These are phyloP conservation scores for Alethe diademata DNA, from an alignment of 2,113 vertebrate genomes.

Conservation along the genomic window DNA sequence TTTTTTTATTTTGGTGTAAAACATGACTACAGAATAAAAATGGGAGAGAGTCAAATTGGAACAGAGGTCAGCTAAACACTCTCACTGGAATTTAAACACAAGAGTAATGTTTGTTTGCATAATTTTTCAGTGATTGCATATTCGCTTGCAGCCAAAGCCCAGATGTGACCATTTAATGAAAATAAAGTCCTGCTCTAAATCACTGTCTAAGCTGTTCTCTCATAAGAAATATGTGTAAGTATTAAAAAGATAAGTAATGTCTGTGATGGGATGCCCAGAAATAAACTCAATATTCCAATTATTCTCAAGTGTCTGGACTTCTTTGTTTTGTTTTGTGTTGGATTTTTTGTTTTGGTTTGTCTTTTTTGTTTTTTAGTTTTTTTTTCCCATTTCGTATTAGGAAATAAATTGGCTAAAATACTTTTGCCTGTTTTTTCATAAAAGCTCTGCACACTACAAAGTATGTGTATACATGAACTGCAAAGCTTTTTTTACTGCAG, in stretches of 20 bases:
- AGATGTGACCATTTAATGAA: constrained; percentile 7
- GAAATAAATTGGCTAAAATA: not conserved
- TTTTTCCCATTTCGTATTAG: not conserved
- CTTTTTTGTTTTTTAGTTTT: no score
- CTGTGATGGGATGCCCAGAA: not conserved
- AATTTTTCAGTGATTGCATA: constrained; percentile 39
- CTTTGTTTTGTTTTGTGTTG: not conserved
- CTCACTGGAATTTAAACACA: constrained; percentile 48
- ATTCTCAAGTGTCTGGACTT: not conserved
- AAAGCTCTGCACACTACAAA: not conserved
- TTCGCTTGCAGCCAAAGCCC: not conserved
- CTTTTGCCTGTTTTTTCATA: not conserved
- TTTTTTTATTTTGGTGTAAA: constrained; percentile 14
- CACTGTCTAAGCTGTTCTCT: not conserved
- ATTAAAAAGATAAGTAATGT: constrained; percentile 4
- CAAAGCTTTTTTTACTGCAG: not conserved
- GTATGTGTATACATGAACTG: not conserved
- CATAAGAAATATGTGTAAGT: not conserved
- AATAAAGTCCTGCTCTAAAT: not conserved
- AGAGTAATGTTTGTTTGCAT: constrained; percentile 33
- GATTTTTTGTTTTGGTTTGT: not conserved
- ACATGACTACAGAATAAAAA: constrained; percentile 39
- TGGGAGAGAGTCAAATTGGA: not conserved
- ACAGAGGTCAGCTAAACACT: constrained; percentile 38
- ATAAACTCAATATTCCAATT: constrained; percentile 21